Conservation (phyloP, 2,888 invertebrate species). For the Creontiades dilutus region DNA sequence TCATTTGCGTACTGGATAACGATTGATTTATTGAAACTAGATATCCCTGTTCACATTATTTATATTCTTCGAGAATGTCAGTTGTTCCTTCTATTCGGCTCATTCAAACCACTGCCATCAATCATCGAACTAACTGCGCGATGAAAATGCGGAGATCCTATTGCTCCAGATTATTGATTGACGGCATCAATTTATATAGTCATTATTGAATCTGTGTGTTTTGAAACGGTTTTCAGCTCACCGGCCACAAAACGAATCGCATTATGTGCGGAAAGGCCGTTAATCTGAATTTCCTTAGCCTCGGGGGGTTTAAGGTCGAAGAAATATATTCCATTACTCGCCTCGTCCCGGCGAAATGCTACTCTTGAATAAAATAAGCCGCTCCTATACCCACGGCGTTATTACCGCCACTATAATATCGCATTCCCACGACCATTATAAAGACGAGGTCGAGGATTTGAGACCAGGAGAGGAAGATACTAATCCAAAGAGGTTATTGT, state of each 20-base stretch:
- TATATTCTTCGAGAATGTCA: too few species aligned
- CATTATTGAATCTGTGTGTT: conserved; percentile 31
- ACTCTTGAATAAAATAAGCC: conserved; percentile 41
- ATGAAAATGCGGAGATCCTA: background rate
- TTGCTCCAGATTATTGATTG: conserved; percentile 22
- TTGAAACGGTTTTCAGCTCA: conserved; percentile 22
- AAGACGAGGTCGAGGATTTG: conserved; percentile 36
- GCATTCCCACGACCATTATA: conserved; percentile 54
- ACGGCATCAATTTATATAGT: conserved; percentile 31
- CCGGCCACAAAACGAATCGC: conserved; percentile 21
- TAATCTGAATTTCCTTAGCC: conserved; percentile 39
- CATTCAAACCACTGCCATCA: background rate
- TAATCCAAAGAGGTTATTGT: conserved; percentile 49
- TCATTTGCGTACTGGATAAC: too few species aligned
- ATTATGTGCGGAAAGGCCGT: conserved; percentile 11
- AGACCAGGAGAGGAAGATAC: conserved; percentile 20
- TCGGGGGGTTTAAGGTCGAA: conserved; percentile 6
- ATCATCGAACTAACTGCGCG: background rate
- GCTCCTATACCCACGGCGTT: conserved; percentile 15
- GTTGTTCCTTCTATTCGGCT: background rate
- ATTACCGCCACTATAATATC: conserved; percentile 45
- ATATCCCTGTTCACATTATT: too few species aligned
- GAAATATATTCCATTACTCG: conserved; percentile 54
- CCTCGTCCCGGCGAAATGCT: conserved; percentile 21
- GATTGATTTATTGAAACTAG: too few species aligned